A percentile compares a stretch with the other conserved stretches of the same genome.
These are phyloP conservation scores for Exephanes ischioxanthus DNA, from an alignment of 2,888 invertebrate species.

Conservation along the genomic window DNA sequence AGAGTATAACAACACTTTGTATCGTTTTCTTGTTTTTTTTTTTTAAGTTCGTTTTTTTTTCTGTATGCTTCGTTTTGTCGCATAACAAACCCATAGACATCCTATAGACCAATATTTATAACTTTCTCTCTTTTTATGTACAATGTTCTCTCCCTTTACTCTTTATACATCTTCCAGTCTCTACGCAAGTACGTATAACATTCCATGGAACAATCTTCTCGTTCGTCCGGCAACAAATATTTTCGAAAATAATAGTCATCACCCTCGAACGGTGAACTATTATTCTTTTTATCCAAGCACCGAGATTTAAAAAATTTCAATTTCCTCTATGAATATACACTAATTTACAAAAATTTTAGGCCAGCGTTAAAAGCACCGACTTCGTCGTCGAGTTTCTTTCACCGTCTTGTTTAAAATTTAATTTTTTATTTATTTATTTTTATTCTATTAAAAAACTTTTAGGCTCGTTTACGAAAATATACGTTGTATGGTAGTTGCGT, in stretches of 20 bases:
- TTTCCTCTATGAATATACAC: slow-evolving; percentile 41
- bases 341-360: slow-evolving; percentile 46
- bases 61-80: slow-evolving; percentile 72
- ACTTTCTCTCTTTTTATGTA: slow-evolving; percentile 73
- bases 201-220: slow-evolving; percentile 77
- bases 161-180: slow-evolving; percentile 50
- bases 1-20: slow-evolving; percentile 80
- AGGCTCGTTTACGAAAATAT: slow-evolving; percentile 26
- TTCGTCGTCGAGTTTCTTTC: slow-evolving; percentile 12
- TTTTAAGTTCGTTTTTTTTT: slow-evolving; percentile 53
- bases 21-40: slow-evolving; percentile 67
- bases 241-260: slow-evolving; percentile 71
- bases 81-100: slow-evolving; percentile 84
- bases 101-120: slow-evolving; percentile 75
- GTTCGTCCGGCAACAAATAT: slow-evolving; percentile 80
- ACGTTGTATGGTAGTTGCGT: slow-evolving; percentile 36
- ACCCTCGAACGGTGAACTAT: slow-evolving; percentile 53
- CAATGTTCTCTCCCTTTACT: slow-evolving; percentile 75
- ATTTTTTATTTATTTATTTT: background rate
- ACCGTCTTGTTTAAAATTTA: background rate
- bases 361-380: slow-evolving; percentile 34
- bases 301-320: slow-evolving; percentile 23
- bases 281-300: slow-evolving; percentile 43
- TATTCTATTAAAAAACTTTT: slow-evolving; percentile 18
- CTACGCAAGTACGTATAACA: slow-evolving; percentile 79